Conservation (phyloP, 1,140 invertebrate species). For the Sycobia sp. region DNA sequence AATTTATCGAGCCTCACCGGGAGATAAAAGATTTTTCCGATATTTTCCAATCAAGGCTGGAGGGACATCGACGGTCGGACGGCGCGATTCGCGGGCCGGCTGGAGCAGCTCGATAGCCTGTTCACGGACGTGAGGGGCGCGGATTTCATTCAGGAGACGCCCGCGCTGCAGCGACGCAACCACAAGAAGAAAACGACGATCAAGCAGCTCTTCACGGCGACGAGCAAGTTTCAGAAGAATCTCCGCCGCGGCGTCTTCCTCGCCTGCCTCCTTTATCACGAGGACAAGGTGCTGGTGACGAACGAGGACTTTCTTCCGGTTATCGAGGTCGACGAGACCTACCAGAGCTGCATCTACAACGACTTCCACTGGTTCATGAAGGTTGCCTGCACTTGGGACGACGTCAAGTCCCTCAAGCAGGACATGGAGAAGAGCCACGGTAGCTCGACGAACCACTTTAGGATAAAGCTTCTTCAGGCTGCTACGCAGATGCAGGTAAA, state of each 20-base stretch:
- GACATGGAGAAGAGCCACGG: constrained; percentile 94
- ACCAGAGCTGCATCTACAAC: constrained; percentile 85
- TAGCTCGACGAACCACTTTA: constrained; percentile 85
- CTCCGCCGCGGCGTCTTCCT: constrained; percentile 90
- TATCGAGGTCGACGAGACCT: constrained; percentile 95
- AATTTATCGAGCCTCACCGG: too few relatives aligned
- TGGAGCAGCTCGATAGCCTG: constrained; percentile 75
- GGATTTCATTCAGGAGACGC: constrained; percentile 66
- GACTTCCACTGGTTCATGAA: constrained; percentile 99
- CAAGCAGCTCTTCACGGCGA: constrained; percentile 90
- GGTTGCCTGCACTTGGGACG: constrained; percentile 94
- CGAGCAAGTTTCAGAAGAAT: constrained; percentile 94
- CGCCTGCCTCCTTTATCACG: constrained; percentile 89
- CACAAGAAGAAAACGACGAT: constrained; percentile 89
- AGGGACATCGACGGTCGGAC: constrained; percentile 75
- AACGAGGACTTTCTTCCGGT: constrained; percentile 96
- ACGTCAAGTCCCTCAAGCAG: constrained; percentile 84
- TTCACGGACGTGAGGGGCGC: constrained; percentile 73
- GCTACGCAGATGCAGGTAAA: constrained; percentile 90
- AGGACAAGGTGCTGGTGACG: constrained; percentile 93
- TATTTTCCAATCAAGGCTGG: constrained; percentile 67
- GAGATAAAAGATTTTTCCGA: too few relatives aligned
- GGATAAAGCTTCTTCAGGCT: constrained; percentile 89
- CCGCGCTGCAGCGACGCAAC: constrained; percentile 67
- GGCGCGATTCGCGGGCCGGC: constrained; percentile 72